A percentile compares a stretch with the other conserved stretches of the same genome.
These are phyloP conservation scores for Masnerella sp. DNA, from an alignment of 2,888 invertebrate genomes.

Conservation along the genomic window DNA sequence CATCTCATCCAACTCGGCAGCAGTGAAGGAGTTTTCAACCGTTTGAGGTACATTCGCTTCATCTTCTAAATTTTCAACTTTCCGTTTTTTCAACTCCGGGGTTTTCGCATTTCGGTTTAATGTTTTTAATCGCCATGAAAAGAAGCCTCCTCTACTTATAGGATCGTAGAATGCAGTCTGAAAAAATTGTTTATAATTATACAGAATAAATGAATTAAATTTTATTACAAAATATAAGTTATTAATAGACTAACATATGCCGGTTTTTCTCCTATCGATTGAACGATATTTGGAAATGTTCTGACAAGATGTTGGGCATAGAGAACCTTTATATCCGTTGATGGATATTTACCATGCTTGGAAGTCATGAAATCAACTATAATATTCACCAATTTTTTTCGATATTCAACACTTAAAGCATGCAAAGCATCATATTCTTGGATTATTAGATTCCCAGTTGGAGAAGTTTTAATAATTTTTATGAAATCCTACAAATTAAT, in stretches of 20 bases:
- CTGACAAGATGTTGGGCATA: conserved; percentile 29
- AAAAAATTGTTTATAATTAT: not conserved
- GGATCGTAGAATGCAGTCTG: conserved; percentile 57
- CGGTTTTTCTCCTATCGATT: not conserved
- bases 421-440: not conserved
- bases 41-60: too few relatives aligned
- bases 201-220: not conserved
- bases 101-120: conserved; percentile 35
- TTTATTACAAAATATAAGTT: not conserved
- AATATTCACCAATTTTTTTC: conserved; percentile 24
- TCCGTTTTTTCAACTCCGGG: too few relatives aligned
- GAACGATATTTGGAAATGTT: conserved; percentile 25
- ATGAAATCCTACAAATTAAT: not conserved
- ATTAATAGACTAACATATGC: not conserved
- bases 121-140: conserved; percentile 48
- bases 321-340: conserved; percentile 22
- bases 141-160: conserved; percentile 36
- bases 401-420: not conserved
- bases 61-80: too few relatives aligned
- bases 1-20: conserved; percentile 2
- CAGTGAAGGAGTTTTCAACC: too few relatives aligned
- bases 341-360: conserved; percentile 27
- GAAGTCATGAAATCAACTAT: conserved; percentile 11
- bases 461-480: not conserved
- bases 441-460: not conserved